phyloP scores from a whole-genome alignment of 2,888 invertebrate genomes.

The Drosophila limbata region DNA sequence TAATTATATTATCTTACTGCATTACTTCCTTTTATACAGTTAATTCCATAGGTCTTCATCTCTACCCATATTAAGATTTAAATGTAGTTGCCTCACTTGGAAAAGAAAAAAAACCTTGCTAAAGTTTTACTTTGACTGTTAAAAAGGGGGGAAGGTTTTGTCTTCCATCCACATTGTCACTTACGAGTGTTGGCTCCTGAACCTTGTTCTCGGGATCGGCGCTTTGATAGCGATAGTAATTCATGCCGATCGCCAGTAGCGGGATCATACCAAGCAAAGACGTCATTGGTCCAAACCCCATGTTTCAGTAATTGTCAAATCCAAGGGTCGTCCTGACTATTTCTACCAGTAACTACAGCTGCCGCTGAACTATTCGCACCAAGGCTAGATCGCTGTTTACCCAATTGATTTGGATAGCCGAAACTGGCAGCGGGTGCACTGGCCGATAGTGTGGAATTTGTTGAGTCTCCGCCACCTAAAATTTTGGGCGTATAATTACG shows the following conservation, averaged over 20 bases:
- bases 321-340: slow-evolving; percentile 87
- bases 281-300: slow-evolving; percentile 88
- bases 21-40: too few species aligned
- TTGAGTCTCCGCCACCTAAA: slow-evolving; percentile 83
- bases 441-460: slow-evolving; percentile 52
- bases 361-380: slow-evolving; percentile 12
- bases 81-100: too few species aligned
- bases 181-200: slow-evolving; percentile 90
- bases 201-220: slow-evolving; percentile 93
- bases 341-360: slow-evolving; percentile 16
- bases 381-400: slow-evolving; percentile 37
- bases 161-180: slow-evolving; percentile 50
- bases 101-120: too few species aligned
- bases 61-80: too few species aligned
- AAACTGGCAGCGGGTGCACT: slow-evolving; percentile 70
- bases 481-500: slow-evolving; percentile 91
- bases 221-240: slow-evolving; percentile 92
- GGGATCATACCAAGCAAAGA: slow-evolving; percentile 92
- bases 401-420: slow-evolving; percentile 42
- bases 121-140: too few species aligned
- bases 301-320: slow-evolving; percentile 87
- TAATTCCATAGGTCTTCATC: too few species aligned
- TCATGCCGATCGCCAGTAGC: slow-evolving; percentile 92
- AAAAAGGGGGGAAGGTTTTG: too few species aligned
- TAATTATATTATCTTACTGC: too few species aligned